phyloP scores from a whole-genome alignment of 2,888 invertebrate species.

The Drosophila anomelani region DNA sequence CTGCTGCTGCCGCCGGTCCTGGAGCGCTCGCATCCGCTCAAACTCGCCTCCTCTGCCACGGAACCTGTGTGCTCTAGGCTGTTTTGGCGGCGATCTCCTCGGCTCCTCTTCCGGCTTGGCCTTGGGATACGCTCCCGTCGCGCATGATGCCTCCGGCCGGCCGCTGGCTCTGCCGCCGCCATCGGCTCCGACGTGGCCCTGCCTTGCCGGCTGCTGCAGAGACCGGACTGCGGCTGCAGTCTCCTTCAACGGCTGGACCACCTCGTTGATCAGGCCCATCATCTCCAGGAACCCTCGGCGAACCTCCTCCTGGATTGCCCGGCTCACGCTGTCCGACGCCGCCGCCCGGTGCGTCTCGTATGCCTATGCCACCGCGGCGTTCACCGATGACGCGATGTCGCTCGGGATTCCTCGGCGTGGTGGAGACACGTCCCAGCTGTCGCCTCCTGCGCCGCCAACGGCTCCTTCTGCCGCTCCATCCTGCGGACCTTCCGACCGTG shows the following conservation, averaged over 20 bases:
- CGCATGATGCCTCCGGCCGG: too few species aligned
- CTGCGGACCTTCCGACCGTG: neutral
- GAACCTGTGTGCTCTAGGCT: too few species aligned
- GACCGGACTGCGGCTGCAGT: neutral
- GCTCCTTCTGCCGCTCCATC: neutral
- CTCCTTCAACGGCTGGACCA: too few species aligned
- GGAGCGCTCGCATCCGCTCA: neutral
- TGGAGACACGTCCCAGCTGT: neutral
- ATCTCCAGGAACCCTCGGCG: neutral
- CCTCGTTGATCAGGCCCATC: neutral
- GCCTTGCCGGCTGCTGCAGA: too few species aligned
- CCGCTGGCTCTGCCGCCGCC: too few species aligned
- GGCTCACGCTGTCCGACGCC: neutral
- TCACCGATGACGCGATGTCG: neutral
- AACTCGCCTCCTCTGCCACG: too few species aligned
- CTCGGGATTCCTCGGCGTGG: neutral
- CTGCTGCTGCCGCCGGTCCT: neutral
- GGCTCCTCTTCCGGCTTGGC: too few species aligned
- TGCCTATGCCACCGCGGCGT: neutral
- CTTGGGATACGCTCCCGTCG: too few species aligned
- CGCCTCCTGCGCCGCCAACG: neutral
- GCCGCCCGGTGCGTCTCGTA: neutral
- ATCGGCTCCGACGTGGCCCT: too few species aligned
- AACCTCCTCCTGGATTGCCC: neutral
- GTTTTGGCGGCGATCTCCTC: too few species aligned